phyloP scores from a whole-genome alignment of 2,113 vertebrate species.

The Brachyhypopomus gauderio region DNA sequence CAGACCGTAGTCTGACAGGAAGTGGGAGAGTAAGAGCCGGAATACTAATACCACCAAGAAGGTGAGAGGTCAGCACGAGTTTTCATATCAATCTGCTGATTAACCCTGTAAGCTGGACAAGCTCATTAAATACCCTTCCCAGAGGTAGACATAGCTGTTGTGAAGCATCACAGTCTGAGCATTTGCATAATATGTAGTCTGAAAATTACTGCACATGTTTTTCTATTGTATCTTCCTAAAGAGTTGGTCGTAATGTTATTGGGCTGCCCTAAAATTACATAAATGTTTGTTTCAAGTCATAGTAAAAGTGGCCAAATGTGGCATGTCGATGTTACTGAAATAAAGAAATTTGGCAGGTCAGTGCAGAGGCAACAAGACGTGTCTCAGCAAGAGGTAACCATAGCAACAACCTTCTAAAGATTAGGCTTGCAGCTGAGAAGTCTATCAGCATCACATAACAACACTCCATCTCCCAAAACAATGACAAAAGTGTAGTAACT shows the following conservation, averaged over 20 bases:
- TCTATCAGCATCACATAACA: conserved; percentile 43
- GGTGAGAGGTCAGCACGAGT: conserved; percentile 32
- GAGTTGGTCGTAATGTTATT: not conserved
- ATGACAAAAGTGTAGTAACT: conserved; percentile 5
- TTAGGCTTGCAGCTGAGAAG: conserved; percentile 40
- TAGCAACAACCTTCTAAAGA: conserved; percentile 59
- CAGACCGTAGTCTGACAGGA: conserved; percentile 39
- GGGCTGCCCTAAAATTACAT: conserved; percentile 31
- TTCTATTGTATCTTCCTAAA: not conserved
- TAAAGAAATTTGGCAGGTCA: conserved; percentile 46
- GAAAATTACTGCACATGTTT: not conserved
- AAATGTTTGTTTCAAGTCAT: conserved; percentile 36
- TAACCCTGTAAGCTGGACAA: not conserved
- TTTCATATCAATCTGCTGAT: conserved; percentile 9
- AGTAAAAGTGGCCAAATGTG: conserved; percentile 32
- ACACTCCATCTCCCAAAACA: not conserved
- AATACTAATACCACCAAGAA: conserved; percentile 22
- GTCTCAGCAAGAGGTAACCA: conserved; percentile 56
- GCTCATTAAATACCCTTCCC: not conserved
- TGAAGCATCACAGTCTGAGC: not conserved
- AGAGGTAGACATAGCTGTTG: not conserved
- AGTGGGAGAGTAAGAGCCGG: conserved; percentile 22
- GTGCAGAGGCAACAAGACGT: conserved; percentile 39
- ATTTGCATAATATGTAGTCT: not conserved
- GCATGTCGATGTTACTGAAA: conserved; percentile 26